These are phyloP conservation scores for Heterotis niloticus DNA, from an alignment of 2,113 vertebrate genomes.

Conservation along the genomic window DNA sequence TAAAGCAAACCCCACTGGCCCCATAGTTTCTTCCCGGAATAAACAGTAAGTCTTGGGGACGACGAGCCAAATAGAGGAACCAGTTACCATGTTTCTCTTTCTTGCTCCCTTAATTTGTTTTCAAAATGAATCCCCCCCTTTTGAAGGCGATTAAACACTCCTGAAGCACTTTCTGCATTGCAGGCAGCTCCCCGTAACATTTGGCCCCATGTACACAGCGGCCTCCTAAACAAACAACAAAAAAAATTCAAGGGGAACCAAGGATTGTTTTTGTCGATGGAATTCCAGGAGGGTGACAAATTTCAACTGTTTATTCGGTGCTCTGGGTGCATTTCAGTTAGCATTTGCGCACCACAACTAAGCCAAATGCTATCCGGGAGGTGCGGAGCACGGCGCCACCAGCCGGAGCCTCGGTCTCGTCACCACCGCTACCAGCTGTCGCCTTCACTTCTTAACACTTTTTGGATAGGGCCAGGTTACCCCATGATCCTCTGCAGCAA, in stretches of 20 bases:
- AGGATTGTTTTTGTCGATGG: neutral
- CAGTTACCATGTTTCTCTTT: neutral
- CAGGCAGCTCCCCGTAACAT: neutral
- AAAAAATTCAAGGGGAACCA: neutral
- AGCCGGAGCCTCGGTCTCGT: neutral
- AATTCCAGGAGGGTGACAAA: neutral
- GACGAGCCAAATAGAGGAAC: neutral
- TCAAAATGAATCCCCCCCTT: neutral
- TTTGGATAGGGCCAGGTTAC: neutral
- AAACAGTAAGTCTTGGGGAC: constrained; percentile 8
- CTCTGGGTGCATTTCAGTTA: neutral
- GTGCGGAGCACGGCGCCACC: too few species aligned
- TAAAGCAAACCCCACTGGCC: neutral
- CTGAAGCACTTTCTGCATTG: neutral
- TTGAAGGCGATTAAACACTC: constrained; percentile 11
- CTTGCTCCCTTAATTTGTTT: neutral
- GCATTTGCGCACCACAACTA: neutral
- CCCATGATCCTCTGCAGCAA: constrained; percentile 28
- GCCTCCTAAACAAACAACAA: neutral
- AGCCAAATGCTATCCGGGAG: neutral
- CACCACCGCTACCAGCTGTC: neutral
- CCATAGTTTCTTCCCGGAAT: neutral
- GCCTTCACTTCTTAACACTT: neutral
- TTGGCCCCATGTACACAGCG: too few species aligned
- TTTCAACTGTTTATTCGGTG: too few species aligned